A percentile compares a stretch with the other conserved stretches of the same genome.
Conservation (phyloP, 2,113 vertebrate genomes). For the Python bivittatus region DNA sequence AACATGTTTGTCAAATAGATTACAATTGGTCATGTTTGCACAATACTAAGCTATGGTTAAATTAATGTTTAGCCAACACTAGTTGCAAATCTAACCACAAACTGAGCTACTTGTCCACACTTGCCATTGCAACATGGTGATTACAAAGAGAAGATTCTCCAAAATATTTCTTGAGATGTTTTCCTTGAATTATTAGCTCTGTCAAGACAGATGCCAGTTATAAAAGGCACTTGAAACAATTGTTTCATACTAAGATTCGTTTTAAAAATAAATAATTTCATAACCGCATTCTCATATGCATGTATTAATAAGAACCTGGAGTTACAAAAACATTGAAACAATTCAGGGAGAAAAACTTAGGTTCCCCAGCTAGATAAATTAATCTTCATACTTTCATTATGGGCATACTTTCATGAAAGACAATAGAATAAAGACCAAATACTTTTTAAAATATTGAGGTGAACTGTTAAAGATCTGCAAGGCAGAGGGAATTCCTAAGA, state of each 20-base stretch:
- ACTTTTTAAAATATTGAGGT: constrained; percentile 15
- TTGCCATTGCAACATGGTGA: not conserved
- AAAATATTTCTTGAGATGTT: not conserved
- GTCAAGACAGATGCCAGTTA: not conserved
- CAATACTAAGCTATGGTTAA: no score
- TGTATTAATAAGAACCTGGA: not conserved
- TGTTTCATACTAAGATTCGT: not conserved
- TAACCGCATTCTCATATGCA: not conserved
- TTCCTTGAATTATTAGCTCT: not conserved
- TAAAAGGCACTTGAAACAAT: not conserved
- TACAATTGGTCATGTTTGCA: no score
- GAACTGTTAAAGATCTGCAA: not conserved
- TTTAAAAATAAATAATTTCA: not conserved
- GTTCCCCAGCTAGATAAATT: constrained; percentile 35
- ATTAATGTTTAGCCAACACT: no score
- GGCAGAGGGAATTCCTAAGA: not conserved
- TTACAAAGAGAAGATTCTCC: not conserved
- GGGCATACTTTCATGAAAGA: no score
- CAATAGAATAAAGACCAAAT: constrained; percentile 17
- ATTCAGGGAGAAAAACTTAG: constrained; percentile 9
- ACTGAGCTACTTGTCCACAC: not conserved
- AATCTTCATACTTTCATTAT: not conserved
- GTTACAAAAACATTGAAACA: not conserved
- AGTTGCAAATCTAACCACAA: no score
- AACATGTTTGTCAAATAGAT: no score